Conservation (phyloP, 2,888 invertebrate genomes). For the Bugulina stolonifera region DNA sequence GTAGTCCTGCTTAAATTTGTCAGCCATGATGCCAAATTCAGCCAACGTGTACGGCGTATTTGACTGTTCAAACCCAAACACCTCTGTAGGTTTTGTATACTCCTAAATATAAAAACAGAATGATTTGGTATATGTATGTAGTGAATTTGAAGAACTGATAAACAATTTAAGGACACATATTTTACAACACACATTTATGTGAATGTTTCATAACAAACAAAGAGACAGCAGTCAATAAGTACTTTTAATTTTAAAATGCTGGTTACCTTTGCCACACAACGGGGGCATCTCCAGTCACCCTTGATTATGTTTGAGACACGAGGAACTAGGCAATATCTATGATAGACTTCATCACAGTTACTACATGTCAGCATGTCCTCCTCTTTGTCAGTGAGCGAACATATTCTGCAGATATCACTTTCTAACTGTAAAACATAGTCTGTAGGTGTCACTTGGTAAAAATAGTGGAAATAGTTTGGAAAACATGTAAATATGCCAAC, state of each 20-base stretch:
- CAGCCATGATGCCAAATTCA: constrained; percentile 97
- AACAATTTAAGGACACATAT: background rate
- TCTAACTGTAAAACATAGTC: constrained; percentile 2
- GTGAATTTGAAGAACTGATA: too few species aligned
- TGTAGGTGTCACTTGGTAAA: constrained; percentile 11
- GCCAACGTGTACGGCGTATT: constrained; percentile 86
- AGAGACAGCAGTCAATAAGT: too few species aligned
- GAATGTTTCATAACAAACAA: too few species aligned
- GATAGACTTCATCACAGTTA: constrained; percentile 94
- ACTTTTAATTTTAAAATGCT: background rate
- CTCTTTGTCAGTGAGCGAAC: constrained; percentile 86
- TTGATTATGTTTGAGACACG: constrained; percentile 87
- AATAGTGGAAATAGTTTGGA: too few species aligned
- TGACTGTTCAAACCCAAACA: constrained; percentile 96
- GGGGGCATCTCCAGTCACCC: constrained; percentile 95
- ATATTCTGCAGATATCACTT: constrained; percentile 66
- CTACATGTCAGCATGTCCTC: constrained; percentile 85
- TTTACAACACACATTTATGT: too few species aligned
- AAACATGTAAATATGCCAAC: too few species aligned
- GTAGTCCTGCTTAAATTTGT: constrained; percentile 94
- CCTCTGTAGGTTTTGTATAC: constrained; percentile 74
- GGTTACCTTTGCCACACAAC: constrained; percentile 71
- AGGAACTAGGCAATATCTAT: constrained; percentile 92
- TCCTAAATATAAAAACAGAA: constrained; percentile 38
- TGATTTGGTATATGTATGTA: too few species aligned